Percentiles rank a stretch among this genome's conserved stretches.
Conservation (phyloP, 2,113 vertebrate species). For the Nothoprocta perdicaria region DNA sequence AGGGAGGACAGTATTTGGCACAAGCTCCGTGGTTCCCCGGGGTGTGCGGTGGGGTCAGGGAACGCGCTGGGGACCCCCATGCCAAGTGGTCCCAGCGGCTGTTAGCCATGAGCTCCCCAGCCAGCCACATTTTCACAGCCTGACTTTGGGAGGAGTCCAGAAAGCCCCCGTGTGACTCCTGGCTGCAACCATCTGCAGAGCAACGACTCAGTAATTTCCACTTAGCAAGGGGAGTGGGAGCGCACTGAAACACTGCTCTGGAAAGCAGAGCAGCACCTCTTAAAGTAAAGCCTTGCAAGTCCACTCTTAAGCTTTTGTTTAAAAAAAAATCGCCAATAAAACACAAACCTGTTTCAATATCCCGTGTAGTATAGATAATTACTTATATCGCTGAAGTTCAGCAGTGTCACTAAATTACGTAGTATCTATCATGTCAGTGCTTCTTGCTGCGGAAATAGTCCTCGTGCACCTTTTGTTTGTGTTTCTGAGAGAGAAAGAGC, state of each 20-base stretch:
- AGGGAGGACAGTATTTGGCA: neutral
- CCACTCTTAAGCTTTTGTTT: conserved; percentile 3
- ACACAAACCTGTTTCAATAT: neutral
- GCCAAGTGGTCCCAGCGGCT: neutral
- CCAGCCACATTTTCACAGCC: rapidly evolving
- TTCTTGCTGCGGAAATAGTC: neutral
- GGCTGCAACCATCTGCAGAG: neutral
- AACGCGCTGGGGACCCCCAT: neutral
- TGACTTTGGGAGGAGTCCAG: conserved; percentile 17
- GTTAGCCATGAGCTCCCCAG: neutral
- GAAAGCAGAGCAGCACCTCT: conserved; percentile 9
- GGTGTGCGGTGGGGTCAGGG: neutral
- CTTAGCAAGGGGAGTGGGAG: neutral
- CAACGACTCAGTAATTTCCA: conserved; percentile 33
- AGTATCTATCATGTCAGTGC: neutral
- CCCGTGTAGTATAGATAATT: neutral
- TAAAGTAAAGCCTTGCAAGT: conserved; percentile 21
- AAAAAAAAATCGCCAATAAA: neutral
- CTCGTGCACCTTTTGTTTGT: neutral
- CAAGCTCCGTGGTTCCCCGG: rapidly evolving
- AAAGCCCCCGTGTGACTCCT: neutral
- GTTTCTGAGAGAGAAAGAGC: neutral
- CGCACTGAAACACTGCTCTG: neutral
- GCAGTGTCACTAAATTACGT: neutral
- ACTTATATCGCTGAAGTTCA: neutral